Evolutionary conservation across 1,140 invertebrate species (phyloP).

Genomic region (Diuraphis noxia): DNA sequence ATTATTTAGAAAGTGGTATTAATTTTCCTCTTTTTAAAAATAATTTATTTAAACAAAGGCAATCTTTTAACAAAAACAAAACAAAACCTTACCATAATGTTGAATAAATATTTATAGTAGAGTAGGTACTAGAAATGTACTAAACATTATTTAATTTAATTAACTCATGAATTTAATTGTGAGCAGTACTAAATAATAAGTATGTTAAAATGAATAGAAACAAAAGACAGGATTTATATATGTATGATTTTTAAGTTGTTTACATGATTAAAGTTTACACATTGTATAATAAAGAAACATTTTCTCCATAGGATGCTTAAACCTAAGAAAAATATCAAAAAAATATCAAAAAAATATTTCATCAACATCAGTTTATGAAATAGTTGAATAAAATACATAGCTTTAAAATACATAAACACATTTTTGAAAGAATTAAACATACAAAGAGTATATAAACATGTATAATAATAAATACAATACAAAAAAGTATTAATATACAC

Average conservation of each 20-base stretch:
- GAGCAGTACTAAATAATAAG: neutral
- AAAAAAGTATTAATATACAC: too few species aligned
- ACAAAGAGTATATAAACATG: neutral
- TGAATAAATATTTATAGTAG: conserved; percentile 7
- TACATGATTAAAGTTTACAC: neutral
- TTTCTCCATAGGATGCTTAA: neutral
- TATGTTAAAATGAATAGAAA: neutral
- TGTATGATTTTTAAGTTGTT: neutral
- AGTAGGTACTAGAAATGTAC: neutral
- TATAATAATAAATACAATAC: too few species aligned
- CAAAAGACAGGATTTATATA: neutral
- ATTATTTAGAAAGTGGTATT: neutral
- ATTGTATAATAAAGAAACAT: neutral
- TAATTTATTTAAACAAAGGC: neutral
- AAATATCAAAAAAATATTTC: neutral
- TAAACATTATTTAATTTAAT: neutral
- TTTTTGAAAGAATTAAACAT: neutral
- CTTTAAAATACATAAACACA: neutral
- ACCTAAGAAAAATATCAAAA: neutral
- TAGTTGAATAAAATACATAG: neutral
- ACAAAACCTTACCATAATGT: neutral
- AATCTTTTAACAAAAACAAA: neutral
- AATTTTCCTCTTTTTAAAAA: neutral
- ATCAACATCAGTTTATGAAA: neutral
- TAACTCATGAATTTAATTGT: neutral